These are phyloP conservation scores for Polia nebulosa DNA, from an alignment of 2,888 invertebrate genomes.

Conservation along the genomic window DNA sequence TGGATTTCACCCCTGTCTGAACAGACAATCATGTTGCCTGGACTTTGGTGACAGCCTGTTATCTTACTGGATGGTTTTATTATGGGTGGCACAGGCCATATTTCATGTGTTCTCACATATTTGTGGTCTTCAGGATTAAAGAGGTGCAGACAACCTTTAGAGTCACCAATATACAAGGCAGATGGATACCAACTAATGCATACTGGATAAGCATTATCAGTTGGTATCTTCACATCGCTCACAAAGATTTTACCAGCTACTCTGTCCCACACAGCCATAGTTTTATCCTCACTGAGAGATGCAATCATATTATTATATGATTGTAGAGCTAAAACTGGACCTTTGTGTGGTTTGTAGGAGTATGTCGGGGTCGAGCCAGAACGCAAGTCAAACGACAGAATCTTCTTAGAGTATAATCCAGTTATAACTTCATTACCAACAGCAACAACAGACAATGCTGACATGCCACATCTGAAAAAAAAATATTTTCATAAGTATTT, in stretches of 20 bases:
- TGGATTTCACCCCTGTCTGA: slow-evolving; percentile 88
- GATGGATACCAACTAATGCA: slow-evolving; percentile 84
- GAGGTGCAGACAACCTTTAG: slow-evolving; percentile 84
- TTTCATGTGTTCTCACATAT: slow-evolving; percentile 78
- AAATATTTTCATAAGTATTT: background rate
- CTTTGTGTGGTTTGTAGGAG: slow-evolving; percentile 88
- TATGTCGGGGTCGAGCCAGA: slow-evolving; percentile 80
- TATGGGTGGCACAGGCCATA: slow-evolving; percentile 83
- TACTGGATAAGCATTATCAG: slow-evolving; percentile 83
- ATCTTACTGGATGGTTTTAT: slow-evolving; percentile 83
- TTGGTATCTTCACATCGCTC: slow-evolving; percentile 82
- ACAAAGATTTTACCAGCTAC: slow-evolving; percentile 86
- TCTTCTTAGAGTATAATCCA: slow-evolving; percentile 90
- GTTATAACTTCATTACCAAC: slow-evolving; percentile 87
- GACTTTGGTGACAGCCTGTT: slow-evolving; percentile 83
- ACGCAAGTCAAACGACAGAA: slow-evolving; percentile 89
- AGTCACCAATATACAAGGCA: slow-evolving; percentile 86
- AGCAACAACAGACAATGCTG: slow-evolving; percentile 89
- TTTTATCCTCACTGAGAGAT: slow-evolving; percentile 91
- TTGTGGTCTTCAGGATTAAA: slow-evolving; percentile 81
- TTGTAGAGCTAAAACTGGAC: slow-evolving; percentile 87
- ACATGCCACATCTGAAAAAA: slow-evolving; percentile 85
- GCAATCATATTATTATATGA: slow-evolving; percentile 86
- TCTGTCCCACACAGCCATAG: slow-evolving; percentile 90
- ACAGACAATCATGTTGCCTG: slow-evolving; percentile 84